Conservation (phyloP, 2,113 vertebrate genomes). For the Osmerus mordax region DNA sequence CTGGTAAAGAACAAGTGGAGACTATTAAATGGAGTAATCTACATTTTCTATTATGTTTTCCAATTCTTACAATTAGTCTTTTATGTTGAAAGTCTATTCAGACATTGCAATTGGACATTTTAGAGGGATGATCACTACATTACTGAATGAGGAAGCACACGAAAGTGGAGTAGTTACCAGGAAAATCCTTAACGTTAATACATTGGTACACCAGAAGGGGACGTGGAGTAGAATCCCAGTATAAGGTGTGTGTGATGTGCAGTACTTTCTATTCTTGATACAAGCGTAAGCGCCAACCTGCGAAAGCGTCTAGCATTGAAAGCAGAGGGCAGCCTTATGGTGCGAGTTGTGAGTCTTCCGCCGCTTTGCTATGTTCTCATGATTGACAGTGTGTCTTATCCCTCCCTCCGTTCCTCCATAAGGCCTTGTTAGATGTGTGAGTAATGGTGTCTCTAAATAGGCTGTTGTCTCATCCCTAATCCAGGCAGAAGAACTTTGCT, state of each 20-base stretch:
- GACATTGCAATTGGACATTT: too few species aligned
- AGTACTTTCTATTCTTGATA: neutral
- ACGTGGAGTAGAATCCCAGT: neutral
- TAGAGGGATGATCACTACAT: too few species aligned
- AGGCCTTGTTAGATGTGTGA: conserved; percentile 10
- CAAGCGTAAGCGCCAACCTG: neutral
- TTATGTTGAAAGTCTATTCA: too few species aligned
- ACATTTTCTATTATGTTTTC: too few species aligned
- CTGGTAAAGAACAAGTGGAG: too few species aligned
- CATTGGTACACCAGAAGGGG: neutral
- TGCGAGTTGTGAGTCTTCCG: too few species aligned
- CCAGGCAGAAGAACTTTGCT: conserved; percentile 95
- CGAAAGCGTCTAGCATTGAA: neutral
- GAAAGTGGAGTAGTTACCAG: too few species aligned
- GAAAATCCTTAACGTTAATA: too few species aligned
- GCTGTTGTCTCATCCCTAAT: conserved; percentile 36
- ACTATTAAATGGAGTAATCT: too few species aligned
- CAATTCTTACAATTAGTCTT: too few species aligned
- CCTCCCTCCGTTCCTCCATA: neutral
- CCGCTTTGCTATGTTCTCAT: neutral
- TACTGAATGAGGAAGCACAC: too few species aligned
- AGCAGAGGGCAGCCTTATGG: neutral
- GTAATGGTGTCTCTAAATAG: conserved; percentile 27
- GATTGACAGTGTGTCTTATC: neutral
- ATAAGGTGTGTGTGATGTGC: neutral